Evolutionary conservation across 2,797 vertebrate species (phyloP).

Genomic region (Spinus olivaceus): DNA sequence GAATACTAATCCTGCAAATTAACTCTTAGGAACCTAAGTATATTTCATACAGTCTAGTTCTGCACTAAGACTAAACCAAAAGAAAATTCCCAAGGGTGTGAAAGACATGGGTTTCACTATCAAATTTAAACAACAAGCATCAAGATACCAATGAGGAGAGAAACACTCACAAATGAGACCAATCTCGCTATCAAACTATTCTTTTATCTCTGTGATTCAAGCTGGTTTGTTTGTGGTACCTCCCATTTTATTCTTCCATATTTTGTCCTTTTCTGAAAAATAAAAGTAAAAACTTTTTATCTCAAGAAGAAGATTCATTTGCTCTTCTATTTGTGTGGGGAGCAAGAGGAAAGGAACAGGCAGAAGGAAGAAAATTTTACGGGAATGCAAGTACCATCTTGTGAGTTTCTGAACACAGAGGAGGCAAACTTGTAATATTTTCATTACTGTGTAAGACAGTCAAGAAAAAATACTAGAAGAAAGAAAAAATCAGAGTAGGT

Average conservation of each 20-base stretch:
- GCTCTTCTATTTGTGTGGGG: not conserved
- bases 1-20: not conserved
- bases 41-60: not conserved
- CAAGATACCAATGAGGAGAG: not conserved
- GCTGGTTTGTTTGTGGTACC: not conserved
- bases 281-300: not conserved
- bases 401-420: not conserved
- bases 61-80: not conserved
- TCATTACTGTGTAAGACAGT: not conserved
- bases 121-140: not conserved
- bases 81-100: fast-evolving
- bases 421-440: not conserved
- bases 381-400: not conserved
- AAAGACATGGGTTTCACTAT: not conserved
- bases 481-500: not conserved
- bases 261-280: not conserved
- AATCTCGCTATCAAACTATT: not conserved
- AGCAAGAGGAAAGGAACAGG: not conserved
- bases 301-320: not conserved
- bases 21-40: not conserved
- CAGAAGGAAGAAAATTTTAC: not conserved
- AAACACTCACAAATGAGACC: not conserved
- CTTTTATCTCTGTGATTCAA: not conserved
- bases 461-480: not conserved
- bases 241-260: not conserved